Conservation (phyloP, 2,888 invertebrate species). For the Agrochola litura region DNA sequence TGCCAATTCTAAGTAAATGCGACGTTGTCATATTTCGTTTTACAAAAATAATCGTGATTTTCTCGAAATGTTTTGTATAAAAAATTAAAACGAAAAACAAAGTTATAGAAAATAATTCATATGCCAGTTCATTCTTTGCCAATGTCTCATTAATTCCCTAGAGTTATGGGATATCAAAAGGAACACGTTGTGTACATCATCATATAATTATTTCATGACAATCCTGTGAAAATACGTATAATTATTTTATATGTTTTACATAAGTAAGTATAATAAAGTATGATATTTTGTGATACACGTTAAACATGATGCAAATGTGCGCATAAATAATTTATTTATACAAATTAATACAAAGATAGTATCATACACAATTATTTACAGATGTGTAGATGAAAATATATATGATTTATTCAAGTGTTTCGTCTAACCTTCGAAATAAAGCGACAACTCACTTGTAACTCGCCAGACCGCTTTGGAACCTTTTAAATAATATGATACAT, state of each 20-base stretch:
- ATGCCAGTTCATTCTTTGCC: too few species aligned
- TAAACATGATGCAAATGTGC: background rate
- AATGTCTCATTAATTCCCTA: too few species aligned
- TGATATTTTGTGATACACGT: background rate
- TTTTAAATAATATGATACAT: slow-evolving; percentile 22
- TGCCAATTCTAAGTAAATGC: too few species aligned
- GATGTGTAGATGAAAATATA: slow-evolving; percentile 20
- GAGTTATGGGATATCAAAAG: too few species aligned
- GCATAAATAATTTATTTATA: background rate
- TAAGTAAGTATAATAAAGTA: background rate
- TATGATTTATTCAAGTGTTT: slow-evolving; percentile 15
- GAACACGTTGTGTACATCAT: background rate
- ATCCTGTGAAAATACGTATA: slow-evolving; percentile 12
- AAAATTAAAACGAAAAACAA: too few species aligned
- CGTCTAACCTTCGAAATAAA: slow-evolving; percentile 18
- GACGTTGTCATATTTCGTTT: too few species aligned
- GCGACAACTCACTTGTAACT: slow-evolving; percentile 5
- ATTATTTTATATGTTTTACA: too few species aligned
- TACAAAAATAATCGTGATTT: too few species aligned
- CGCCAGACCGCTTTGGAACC: slow-evolving; percentile 10
- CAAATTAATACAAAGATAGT: slow-evolving; percentile 1
- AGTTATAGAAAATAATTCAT: too few species aligned
- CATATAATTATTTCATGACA: background rate
- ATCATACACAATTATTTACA: slow-evolving; percentile 21
- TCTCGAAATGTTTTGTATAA: too few species aligned